Percentiles rank a stretch among this genome's conserved stretches.
Evolutionary conservation across 2,797 vertebrate species (phyloP).

Genomic region (Phoxinus dragarum): DNA sequence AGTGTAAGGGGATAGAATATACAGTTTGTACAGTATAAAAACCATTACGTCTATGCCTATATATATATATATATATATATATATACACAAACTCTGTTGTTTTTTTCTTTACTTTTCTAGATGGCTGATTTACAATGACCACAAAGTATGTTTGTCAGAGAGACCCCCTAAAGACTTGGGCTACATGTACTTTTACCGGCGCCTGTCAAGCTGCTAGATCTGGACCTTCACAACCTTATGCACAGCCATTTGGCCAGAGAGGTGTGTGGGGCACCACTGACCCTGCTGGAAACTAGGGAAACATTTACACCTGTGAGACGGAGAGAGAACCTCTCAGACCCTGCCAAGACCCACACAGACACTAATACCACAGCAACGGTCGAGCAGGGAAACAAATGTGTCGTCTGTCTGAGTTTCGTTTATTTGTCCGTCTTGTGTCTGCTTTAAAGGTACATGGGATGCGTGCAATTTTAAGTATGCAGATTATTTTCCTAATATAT

Average conservation of each 20-base stretch:
- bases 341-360: constrained; percentile 65
- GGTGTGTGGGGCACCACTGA: constrained; percentile 66
- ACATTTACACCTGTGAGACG: constrained; percentile 68
- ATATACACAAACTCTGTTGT: neutral
- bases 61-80: neutral
- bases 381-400: constrained; percentile 68
- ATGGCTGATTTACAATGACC: constrained; percentile 99
- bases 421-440: constrained; percentile 65
- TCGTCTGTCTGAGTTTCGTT: constrained; percentile 63
- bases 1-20: too few relatives aligned
- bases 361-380: constrained; percentile 49
- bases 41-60: too few relatives aligned
- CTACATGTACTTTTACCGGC: constrained; percentile 98
- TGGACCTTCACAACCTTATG: constrained; percentile 71
- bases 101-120: constrained; percentile 69
- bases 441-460: constrained; percentile 65
- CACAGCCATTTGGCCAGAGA: constrained; percentile 76
- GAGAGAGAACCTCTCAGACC: constrained; percentile 60
- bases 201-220: constrained; percentile 90
- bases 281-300: constrained; percentile 69
- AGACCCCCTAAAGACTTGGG: constrained; percentile 96
- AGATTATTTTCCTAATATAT: constrained; percentile 64
- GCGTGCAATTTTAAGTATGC: constrained; percentile 74
- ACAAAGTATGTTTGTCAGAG: constrained; percentile 97
- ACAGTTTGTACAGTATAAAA: too few relatives aligned